Conservation (phyloP, 2,797 vertebrate genomes). For the Urosaurus nigricauda region DNA sequence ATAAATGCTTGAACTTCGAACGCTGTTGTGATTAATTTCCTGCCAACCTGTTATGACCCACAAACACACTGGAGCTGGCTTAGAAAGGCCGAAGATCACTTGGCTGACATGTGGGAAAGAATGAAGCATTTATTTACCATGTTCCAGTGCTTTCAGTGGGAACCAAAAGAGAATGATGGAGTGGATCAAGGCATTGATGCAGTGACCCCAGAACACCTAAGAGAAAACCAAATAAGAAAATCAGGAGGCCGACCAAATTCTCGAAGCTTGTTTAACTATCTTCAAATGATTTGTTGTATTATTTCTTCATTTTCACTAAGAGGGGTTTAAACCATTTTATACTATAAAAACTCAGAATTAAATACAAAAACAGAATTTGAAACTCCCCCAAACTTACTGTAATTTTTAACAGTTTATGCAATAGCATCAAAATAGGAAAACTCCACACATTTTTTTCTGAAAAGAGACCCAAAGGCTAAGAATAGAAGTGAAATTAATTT, state of each 20-base stretch:
- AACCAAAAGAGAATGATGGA: slow-evolving; percentile 99
- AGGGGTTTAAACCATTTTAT: not conserved
- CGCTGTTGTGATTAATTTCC: slow-evolving; percentile 58
- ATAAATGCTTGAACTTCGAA: slow-evolving; percentile 50
- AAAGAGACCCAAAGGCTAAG: not conserved
- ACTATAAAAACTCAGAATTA: not conserved
- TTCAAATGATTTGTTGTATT: slow-evolving; percentile 64
- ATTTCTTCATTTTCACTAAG: slow-evolving; percentile 1
- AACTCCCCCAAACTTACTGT: not conserved
- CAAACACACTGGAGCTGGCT: slow-evolving; percentile 49
- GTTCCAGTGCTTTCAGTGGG: slow-evolving; percentile 96
- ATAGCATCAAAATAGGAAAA: not conserved
- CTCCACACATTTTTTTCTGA: not conserved
- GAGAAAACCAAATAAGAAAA: slow-evolving; percentile 78
- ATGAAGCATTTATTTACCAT: slow-evolving; percentile 86
- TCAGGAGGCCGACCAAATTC: slow-evolving; percentile 77
- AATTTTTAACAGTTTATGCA: not conserved
- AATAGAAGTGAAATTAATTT: not conserved
- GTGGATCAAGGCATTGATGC: slow-evolving; percentile 98
- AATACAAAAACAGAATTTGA: not conserved
- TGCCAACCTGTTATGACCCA: slow-evolving; percentile 58
- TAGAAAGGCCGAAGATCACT: slow-evolving; percentile 47
- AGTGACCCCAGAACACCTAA: slow-evolving; percentile 99
- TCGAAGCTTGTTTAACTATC: slow-evolving; percentile 59
- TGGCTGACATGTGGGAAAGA: slow-evolving; percentile 66